Conservation (phyloP, 2,888 invertebrate genomes). For the Caenorhabditis virilis region DNA sequence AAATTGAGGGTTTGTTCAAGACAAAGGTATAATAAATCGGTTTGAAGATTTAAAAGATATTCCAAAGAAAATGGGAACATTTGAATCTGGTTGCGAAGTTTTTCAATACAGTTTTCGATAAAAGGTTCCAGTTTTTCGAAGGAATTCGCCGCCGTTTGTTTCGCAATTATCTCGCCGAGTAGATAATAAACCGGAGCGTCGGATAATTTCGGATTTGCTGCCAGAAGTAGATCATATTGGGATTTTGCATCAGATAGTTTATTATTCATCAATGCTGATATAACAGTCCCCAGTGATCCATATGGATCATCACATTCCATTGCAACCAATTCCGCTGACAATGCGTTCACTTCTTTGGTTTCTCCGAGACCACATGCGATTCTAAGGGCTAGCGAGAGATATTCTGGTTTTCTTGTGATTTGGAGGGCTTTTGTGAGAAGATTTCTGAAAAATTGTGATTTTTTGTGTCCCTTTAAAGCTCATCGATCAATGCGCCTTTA, state of each 20-base stretch:
- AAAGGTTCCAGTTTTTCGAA: slow-evolving; percentile 37
- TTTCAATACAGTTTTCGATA: slow-evolving; percentile 32
- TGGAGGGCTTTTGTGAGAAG: slow-evolving; percentile 50
- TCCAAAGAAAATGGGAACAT: slow-evolving; percentile 33
- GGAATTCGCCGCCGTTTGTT: slow-evolving; percentile 33
- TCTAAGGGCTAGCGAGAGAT: slow-evolving; percentile 40
- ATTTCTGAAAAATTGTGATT: slow-evolving; percentile 37
- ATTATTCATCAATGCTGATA: slow-evolving; percentile 44
- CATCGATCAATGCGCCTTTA: too few species aligned
- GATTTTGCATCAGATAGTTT: slow-evolving; percentile 76
- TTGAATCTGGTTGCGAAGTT: slow-evolving; percentile 23
- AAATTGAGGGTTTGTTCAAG: slow-evolving; percentile 49
- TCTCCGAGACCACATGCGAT: slow-evolving; percentile 39
- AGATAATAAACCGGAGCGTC: slow-evolving; percentile 55
- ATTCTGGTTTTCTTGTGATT: slow-evolving; percentile 37
- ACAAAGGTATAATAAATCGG: slow-evolving; percentile 33
- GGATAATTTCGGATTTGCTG: slow-evolving; percentile 74
- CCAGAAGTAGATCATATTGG: slow-evolving; percentile 84
- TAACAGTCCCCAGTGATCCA: slow-evolving; percentile 18
- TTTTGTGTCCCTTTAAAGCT: too few species aligned
- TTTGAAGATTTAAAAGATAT: slow-evolving; percentile 29
- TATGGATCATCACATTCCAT: slow-evolving; percentile 38
- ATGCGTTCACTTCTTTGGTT: slow-evolving; percentile 25
- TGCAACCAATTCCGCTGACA: slow-evolving; percentile 36
- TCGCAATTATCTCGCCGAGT: slow-evolving; percentile 33